Evolutionary conservation across 2,797 vertebrate species (phyloP).

Genomic region (Eurystomus glaucurus): DNA sequence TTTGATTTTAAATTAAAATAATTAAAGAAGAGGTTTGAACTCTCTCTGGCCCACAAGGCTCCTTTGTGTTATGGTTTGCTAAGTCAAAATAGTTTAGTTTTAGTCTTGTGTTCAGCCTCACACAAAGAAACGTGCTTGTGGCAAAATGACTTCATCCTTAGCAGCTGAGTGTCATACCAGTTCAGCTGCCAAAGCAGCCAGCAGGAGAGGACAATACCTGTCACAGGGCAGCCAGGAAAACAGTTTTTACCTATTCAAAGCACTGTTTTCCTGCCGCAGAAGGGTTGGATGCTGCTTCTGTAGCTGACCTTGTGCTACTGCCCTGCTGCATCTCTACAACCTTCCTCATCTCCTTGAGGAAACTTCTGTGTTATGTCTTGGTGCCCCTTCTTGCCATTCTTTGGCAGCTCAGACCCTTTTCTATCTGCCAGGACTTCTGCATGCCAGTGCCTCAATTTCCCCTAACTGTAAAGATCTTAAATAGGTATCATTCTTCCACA

Average conservation of each 20-base stretch:
- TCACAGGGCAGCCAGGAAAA: neutral
- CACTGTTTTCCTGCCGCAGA: neutral
- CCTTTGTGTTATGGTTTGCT: neutral
- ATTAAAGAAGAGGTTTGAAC: neutral
- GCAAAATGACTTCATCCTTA: neutral
- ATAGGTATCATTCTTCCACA: neutral
- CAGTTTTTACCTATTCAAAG: neutral
- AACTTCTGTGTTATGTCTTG: neutral
- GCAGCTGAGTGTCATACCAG: neutral
- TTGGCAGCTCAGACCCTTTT: neutral
- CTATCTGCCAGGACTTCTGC: neutral
- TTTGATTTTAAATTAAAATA: neutral
- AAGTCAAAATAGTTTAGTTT: neutral
- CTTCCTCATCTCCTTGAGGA: neutral
- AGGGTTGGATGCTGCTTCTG: neutral
- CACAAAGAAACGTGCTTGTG: neutral
- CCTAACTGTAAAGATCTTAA: neutral
- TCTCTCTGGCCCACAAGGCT: neutral
- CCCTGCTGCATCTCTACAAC: neutral
- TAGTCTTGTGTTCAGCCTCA: neutral
- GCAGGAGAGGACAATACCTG: neutral
- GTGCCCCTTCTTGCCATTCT: fast-evolving
- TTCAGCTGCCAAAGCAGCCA: neutral
- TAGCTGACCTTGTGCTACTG: neutral
- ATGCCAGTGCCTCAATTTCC: neutral